These are phyloP conservation scores for Hylaeus anthracinus DNA, from an alignment of 1,140 invertebrate genomes.

Conservation along the genomic window DNA sequence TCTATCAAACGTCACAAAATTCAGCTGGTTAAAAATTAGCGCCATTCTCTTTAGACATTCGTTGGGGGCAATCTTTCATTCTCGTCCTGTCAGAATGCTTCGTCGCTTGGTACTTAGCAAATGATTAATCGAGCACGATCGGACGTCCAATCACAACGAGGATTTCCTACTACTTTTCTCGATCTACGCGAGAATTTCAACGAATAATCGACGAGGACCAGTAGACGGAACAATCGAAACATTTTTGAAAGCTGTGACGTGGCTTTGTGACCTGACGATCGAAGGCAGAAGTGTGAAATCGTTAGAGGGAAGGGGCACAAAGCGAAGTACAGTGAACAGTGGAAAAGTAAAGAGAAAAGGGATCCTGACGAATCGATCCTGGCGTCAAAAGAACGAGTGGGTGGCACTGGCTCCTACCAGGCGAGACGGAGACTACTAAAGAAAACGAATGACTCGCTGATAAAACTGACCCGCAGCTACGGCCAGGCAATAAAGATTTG, in stretches of 20 bases:
- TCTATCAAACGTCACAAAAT: too few relatives aligned
- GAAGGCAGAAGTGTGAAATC: background rate
- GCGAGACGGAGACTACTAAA: constrained; percentile 25
- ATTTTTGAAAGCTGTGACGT: background rate
- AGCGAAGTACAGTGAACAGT: background rate
- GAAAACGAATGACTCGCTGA: constrained; percentile 59
- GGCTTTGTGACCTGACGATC: background rate
- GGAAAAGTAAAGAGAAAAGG: background rate
- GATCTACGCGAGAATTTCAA: too few relatives aligned
- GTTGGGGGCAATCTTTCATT: too few relatives aligned
- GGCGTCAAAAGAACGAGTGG: constrained; percentile 20
- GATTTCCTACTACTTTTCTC: background rate
- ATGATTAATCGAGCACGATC: constrained; percentile 8
- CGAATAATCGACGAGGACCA: background rate
- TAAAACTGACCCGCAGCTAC: constrained; percentile 56
- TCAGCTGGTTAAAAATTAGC: too few relatives aligned
- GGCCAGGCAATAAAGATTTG: constrained; percentile 56
- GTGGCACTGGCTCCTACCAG: background rate
- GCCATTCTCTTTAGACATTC: too few relatives aligned
- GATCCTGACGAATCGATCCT: constrained; percentile 44
- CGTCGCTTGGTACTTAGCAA: background rate
- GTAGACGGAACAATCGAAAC: constrained; percentile 1
- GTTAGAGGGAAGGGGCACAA: background rate
- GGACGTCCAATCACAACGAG: background rate
- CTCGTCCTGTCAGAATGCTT: background rate